Conservation (phyloP, 2,888 invertebrate genomes). For the Polydrusus cervinus region DNA sequence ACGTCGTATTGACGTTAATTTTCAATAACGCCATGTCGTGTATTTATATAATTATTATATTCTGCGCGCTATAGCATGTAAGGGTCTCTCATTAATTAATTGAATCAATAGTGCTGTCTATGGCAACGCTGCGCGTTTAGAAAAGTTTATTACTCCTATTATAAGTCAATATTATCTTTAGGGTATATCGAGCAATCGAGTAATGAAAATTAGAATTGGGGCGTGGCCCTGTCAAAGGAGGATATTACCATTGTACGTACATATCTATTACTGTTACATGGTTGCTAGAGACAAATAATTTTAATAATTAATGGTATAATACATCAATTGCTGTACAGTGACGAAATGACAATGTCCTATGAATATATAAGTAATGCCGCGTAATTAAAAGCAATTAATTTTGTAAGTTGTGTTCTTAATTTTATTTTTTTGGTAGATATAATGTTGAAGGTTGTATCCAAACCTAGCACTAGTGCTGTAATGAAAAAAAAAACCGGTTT, state of each 20-base stretch:
- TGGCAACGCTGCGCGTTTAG: conserved; percentile 61
- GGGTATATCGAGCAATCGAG: conserved; percentile 49
- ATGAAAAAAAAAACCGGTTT: no score
- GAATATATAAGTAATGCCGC: conserved; percentile 17
- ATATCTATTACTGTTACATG: conserved; percentile 37
- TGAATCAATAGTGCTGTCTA: conserved; percentile 62
- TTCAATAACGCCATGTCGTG: conserved; percentile 68
- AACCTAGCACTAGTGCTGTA: no score
- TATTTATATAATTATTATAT: conserved; percentile 71
- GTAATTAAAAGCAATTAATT: conserved; percentile 8
- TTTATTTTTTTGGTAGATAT: neutral
- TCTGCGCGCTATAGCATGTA: conserved; percentile 64
- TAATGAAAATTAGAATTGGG: conserved; percentile 51
- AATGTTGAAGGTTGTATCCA: no score
- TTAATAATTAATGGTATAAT: conserved; percentile 30
- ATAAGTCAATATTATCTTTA: conserved; percentile 55
- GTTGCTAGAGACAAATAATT: conserved; percentile 35
- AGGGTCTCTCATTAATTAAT: conserved; percentile 68
- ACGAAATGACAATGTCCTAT: conserved; percentile 29
- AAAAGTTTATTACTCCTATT: conserved; percentile 52
- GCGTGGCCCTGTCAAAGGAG: conserved; percentile 40
- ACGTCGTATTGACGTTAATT: conserved; percentile 69
- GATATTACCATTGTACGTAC: conserved; percentile 36
- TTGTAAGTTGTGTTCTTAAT: neutral
- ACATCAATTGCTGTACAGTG: conserved; percentile 22